These are phyloP conservation scores for Plotosus lineatus DNA, from an alignment of 2,113 vertebrate species.

Conservation along the genomic window DNA sequence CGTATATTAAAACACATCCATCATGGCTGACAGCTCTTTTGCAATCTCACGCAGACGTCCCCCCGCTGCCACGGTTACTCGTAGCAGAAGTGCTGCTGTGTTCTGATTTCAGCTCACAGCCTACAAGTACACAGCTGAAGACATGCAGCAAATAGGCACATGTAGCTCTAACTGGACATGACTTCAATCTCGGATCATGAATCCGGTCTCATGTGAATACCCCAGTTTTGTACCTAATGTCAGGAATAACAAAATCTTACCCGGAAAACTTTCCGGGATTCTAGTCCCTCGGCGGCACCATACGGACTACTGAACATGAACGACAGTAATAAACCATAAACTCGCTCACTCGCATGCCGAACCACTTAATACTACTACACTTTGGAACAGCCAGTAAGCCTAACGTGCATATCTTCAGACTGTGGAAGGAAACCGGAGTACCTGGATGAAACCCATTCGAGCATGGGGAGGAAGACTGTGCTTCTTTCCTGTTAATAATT, in stretches of 20 bases:
- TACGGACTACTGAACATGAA: too few species aligned
- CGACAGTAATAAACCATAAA: too few species aligned
- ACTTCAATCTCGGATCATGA: background rate
- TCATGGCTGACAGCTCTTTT: conserved; percentile 64
- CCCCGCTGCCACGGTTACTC: conserved; percentile 47
- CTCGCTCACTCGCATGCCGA: too few species aligned
- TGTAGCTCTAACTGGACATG: background rate
- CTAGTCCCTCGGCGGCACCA: background rate
- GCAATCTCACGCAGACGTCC: conserved; percentile 53
- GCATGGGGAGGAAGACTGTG: too few species aligned
- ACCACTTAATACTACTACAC: too few species aligned
- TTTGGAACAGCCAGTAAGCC: too few species aligned
- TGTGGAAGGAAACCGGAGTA: too few species aligned
- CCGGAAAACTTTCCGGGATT: background rate
- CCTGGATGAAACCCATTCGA: too few species aligned
- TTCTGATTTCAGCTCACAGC: conserved; percentile 23
- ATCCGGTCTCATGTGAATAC: background rate
- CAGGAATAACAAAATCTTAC: background rate
- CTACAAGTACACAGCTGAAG: background rate
- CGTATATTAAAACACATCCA: conserved; percentile 75
- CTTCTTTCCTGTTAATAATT: too few species aligned
- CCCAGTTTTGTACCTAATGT: background rate
- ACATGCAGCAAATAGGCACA: background rate
- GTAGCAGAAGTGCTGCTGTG: conserved; percentile 36
- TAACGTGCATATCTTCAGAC: too few species aligned